Percentiles rank a stretch among this genome's conserved stretches.
phyloP scores from a whole-genome alignment of 2,113 vertebrate genomes.

The Cinclus cinclus region DNA sequence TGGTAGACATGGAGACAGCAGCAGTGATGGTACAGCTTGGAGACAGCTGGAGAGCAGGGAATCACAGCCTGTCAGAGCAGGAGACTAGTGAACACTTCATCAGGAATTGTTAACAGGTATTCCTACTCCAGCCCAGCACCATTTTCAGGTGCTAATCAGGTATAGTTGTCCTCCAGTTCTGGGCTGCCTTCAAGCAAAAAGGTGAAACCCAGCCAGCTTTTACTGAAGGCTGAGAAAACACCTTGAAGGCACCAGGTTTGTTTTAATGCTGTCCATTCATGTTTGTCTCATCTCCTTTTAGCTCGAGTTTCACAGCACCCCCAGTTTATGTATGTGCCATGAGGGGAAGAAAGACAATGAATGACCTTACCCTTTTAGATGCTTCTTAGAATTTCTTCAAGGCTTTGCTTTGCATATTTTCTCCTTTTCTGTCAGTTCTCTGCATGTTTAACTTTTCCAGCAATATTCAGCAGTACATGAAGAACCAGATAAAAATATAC shows the following conservation, averaged over 20 bases:
- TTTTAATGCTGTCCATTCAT: not conserved
- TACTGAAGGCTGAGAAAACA: not conserved
- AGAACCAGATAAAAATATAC: not conserved
- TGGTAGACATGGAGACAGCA: fast-evolving
- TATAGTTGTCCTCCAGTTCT: not conserved
- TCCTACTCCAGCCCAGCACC: not conserved
- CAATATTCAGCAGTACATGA: not conserved
- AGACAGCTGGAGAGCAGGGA: not conserved
- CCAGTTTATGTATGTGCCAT: not conserved
- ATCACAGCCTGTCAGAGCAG: not conserved
- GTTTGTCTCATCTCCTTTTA: not conserved
- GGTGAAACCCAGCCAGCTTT: not conserved
- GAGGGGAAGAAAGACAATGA: not conserved
- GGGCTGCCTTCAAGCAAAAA: not conserved
- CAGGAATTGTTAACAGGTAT: not conserved
- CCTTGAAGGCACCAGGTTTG: not conserved
- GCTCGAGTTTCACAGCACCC: not conserved
- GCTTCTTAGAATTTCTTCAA: not conserved
- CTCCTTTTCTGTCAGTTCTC: not conserved
- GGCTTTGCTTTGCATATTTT: not conserved
- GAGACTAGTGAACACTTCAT: not conserved
- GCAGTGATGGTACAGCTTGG: fast-evolving
- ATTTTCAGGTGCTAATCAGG: not conserved
- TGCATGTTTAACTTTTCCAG: not conserved
- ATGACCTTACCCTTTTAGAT: not conserved